Evolutionary conservation across 2,797 vertebrate genomes (phyloP).

Genomic region (Nannoperca obscura): DNA sequence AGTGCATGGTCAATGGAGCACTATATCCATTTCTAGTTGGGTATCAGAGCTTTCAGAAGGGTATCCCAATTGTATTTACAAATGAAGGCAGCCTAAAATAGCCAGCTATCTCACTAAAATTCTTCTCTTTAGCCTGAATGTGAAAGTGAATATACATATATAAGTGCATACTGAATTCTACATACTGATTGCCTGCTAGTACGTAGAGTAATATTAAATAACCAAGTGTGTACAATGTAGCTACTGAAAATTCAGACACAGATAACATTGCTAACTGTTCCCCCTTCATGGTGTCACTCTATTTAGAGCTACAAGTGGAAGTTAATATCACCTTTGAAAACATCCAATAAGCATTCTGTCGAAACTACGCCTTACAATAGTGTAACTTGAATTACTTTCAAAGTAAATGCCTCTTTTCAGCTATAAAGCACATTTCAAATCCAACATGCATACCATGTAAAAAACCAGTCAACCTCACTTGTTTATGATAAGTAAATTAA

Average conservation of each 20-base stretch:
- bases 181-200: neutral
- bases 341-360: neutral
- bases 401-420: neutral
- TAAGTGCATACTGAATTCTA: neutral
- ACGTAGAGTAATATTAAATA: neutral
- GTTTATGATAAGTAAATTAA: slow-evolving; percentile 33
- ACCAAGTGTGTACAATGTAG: neutral
- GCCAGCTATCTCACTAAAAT: neutral
- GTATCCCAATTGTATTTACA: too few species aligned
- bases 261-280: neutral
- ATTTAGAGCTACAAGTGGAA: neutral
- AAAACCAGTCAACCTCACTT: neutral
- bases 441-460: neutral
- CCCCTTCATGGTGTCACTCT: neutral
- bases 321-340: neutral
- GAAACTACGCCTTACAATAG: neutral
- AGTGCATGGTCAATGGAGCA: neutral
- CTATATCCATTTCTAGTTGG: neutral
- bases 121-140: neutral
- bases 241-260: neutral
- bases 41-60: neutral
- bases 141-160: neutral
- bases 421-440: slow-evolving; percentile 2
- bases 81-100: neutral
- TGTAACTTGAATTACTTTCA: neutral